Conservation (phyloP, 2,113 vertebrate genomes). For the Leucoraja erinaceus region DNA sequence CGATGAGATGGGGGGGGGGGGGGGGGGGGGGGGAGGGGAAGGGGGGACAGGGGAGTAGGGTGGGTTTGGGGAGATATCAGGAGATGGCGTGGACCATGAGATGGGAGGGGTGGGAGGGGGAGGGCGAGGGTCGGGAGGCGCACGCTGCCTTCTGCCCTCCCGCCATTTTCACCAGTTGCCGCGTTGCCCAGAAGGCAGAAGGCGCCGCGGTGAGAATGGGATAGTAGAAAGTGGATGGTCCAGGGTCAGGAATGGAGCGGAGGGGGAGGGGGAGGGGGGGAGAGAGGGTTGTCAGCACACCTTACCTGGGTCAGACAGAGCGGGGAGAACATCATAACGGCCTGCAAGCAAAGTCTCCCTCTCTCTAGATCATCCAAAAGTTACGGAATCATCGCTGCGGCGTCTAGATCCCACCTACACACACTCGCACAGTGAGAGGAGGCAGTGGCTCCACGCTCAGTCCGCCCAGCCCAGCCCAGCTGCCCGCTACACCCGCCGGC, state of each 20-base stretch:
- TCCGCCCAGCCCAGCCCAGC: too few species aligned
- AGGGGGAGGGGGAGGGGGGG: too few species aligned
- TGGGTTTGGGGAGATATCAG: neutral
- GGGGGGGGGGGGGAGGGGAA: too few species aligned
- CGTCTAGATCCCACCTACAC: neutral
- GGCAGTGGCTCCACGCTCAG: neutral
- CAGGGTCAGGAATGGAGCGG: neutral
- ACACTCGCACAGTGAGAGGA: neutral
- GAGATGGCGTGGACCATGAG: neutral
- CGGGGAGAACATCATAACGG: slow-evolving; percentile 28
- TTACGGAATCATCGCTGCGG: slow-evolving; percentile 4
- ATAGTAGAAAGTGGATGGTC: neutral
- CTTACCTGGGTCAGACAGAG: slow-evolving; percentile 36
- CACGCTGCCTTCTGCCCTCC: slow-evolving; percentile 9
- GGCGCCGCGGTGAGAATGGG: neutral
- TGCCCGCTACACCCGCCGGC: too few species aligned
- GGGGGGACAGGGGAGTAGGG: neutral
- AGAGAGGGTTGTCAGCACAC: neutral
- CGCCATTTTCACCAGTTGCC: slow-evolving; percentile 29
- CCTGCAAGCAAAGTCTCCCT: neutral
- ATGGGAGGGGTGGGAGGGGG: too few species aligned
- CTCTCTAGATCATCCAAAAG: slow-evolving; percentile 18
- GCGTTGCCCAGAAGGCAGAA: neutral
- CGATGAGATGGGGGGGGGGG: too few species aligned
- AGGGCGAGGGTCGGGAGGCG: neutral